Evolutionary conservation across 37 sponge, comb jelly and placozoan species (phyloP), one percentile per base, ranked within the genome.

Genomic region (Crambe crambe): DNA sequence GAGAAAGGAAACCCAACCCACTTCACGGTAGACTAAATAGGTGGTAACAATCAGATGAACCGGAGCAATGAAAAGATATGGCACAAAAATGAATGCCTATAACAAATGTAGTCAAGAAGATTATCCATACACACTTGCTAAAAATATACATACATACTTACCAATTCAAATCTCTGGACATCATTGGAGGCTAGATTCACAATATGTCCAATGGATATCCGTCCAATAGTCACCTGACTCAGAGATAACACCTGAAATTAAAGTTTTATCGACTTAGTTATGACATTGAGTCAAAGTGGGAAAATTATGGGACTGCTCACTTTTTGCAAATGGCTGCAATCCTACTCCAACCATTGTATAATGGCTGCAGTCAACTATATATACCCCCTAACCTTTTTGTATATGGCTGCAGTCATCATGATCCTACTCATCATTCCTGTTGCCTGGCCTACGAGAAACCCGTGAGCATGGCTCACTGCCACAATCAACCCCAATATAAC

Each of bases 111-210:
- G 8, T 20, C 6, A 62, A 62, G 31, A 23, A 62, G 31, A 47
- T 47, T 15, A 47, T 47, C 51, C 12, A 6, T 47, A 15, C 51
- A 15, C 51, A 6, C 12, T 6, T 15, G 51, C 51, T 47, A 47
- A 47, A 47, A 15, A 15, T 15, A 47, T 12, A 47, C 51, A 47
- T 47, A n/a, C n/a, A n/a, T n/a, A 12, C 82, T 42, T 20, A 92
- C 93, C 72, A 63, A 36, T 23, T 93, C 93, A 78, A 93, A 77
- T 32, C 86, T 34, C 79, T 89, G 93, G 21, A 93, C 89, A 82
- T 93, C 93, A 79, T 81, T 89, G 32, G 89, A 85, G 2, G 86
- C 89, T 3, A 93, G 79, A 64, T 93, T 93, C 35, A 93, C 69
- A 12, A 93, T 63, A 72, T 84, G 85, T 30, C 93, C 93, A 51